Percentiles rank a stretch among this genome's conserved stretches.
Conservation (phyloP, 2,888 invertebrate genomes). For the Cantharis nigra region DNA sequence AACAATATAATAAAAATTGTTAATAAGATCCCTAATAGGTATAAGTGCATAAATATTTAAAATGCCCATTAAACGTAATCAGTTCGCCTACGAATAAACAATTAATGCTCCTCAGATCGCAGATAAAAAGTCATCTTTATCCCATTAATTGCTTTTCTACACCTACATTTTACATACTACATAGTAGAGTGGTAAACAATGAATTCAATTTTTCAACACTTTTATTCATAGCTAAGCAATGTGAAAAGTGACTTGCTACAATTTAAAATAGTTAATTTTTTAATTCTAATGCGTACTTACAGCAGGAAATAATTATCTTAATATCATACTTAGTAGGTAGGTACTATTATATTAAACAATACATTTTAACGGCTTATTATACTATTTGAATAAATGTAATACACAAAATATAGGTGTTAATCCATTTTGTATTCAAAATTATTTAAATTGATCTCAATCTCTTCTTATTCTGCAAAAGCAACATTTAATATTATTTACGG, state of each 20-base stretch:
- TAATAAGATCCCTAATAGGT: neutral
- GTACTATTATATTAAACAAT: neutral
- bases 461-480: neutral
- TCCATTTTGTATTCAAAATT: neutral
- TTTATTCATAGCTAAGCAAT: conserved; percentile 8
- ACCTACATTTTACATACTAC: conserved; percentile 10
- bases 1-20: neutral
- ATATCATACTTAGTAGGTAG: neutral
- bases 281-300: neutral
- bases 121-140: conserved; percentile 15
- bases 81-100: conserved; percentile 7
- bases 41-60: neutral
- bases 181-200: conserved; percentile 8
- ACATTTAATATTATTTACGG: conserved; percentile 36
- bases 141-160: conserved; percentile 15
- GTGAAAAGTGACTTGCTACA: conserved; percentile 11
- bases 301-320: conserved; percentile 14
- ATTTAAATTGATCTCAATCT: neutral
- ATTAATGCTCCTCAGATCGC: conserved; percentile 6
- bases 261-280: conserved; percentile 1
- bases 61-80: neutral
- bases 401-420: neutral
- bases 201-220: conserved; percentile 12
- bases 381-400: neutral
- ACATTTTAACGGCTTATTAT: neutral